These are phyloP conservation scores for Diplazon laetatorius DNA, from an alignment of 2,888 invertebrate genomes.

Conservation along the genomic window DNA sequence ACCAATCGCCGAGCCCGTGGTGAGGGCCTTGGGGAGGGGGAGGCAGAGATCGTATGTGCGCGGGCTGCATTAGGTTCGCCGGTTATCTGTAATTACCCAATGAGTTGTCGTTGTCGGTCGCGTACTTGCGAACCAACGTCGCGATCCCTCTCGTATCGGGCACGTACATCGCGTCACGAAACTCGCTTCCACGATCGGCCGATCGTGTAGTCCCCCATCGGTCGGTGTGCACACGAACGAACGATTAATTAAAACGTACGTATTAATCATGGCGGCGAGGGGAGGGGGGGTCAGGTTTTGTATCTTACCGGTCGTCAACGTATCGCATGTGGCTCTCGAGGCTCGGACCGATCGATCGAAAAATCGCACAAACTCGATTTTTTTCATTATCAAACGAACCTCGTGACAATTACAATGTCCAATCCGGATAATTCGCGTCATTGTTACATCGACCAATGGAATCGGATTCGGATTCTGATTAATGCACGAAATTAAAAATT, in stretches of 20 bases:
- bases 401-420: neutral
- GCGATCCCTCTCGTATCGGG: conserved; percentile 50
- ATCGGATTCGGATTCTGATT: no score
- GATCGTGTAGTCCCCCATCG: conserved; percentile 53
- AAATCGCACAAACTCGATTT: conserved; percentile 9
- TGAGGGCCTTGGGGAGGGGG: conserved; percentile 2
- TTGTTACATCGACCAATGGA: neutral
- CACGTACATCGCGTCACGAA: conserved; percentile 75
- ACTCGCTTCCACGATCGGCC: conserved; percentile 64
- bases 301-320: conserved; percentile 25
- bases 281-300: conserved; percentile 24
- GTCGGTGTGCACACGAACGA: conserved; percentile 66
- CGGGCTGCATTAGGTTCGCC: conserved; percentile 44
- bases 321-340: neutral
- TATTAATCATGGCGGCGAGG: conserved; percentile 54
- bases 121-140: conserved; percentile 25
- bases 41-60: conserved; percentile 32
- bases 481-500: no score
- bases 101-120: conserved; percentile 54
- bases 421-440: neutral
- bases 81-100: conserved; percentile 57
- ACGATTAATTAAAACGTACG: conserved; percentile 68
- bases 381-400: conserved; percentile 9
- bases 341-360: conserved; percentile 38
- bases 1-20: conserved; percentile 17